A percentile compares a stretch with the other conserved stretches of the same genome.
These are phyloP conservation scores for Diplodus sargus DNA, from an alignment of 2,797 vertebrate genomes.

Conservation along the genomic window DNA sequence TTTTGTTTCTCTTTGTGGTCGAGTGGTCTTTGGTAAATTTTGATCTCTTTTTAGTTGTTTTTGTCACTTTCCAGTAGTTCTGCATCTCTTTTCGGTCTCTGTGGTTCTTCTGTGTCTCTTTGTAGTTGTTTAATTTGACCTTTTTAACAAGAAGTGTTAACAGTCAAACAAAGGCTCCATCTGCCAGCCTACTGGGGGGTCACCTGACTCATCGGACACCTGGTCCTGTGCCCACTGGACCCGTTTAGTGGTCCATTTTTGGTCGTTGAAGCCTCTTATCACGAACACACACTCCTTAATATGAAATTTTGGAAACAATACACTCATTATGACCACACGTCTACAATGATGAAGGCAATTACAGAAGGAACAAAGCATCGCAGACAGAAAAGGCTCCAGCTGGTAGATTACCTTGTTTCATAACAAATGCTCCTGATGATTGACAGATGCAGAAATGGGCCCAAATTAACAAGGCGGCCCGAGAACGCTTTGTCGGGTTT, in stretches of 20 bases:
- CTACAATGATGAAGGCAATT: slow-evolving; percentile 11
- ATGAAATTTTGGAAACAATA: slow-evolving; percentile 26
- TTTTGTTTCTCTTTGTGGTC: neutral
- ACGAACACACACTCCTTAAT: neutral
- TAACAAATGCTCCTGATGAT: slow-evolving; percentile 25
- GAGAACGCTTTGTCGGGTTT: neutral
- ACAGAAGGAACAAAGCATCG: slow-evolving; percentile 1
- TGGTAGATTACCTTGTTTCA: slow-evolving; percentile 25
- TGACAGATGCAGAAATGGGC: slow-evolving; percentile 23
- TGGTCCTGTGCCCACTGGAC: neutral
- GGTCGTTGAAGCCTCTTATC: neutral
- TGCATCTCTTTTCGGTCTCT: neutral
- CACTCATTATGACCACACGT: slow-evolving; percentile 12
- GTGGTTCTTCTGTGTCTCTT: neutral
- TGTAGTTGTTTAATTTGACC: neutral
- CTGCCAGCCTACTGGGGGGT: neutral
- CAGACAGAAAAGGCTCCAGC: slow-evolving; percentile 24
- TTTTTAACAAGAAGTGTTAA: neutral
- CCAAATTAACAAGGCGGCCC: slow-evolving; percentile 32
- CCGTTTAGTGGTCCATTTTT: neutral
- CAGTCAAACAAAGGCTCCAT: neutral
- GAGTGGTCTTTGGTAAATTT: neutral
- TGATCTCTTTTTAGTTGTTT: neutral
- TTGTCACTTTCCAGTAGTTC: neutral
- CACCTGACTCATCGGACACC: neutral